phyloP scores from a whole-genome alignment of 2,113 vertebrate genomes.

The Coracopsis vasa region DNA sequence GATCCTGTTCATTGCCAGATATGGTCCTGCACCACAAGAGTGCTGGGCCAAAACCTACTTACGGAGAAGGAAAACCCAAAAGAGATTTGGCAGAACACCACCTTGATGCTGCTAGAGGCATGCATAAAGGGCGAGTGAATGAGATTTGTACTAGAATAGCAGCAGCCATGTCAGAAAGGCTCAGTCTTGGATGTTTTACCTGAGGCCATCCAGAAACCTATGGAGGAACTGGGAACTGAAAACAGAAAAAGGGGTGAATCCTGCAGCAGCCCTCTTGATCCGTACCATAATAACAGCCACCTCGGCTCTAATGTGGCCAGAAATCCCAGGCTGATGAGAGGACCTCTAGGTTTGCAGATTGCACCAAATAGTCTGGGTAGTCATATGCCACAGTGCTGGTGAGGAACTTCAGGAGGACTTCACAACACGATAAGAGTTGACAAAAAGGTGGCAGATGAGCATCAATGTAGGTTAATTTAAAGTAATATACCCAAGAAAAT shows the following conservation, averaged over 20 bases:
- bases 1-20: background rate
- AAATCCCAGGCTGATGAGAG: background rate
- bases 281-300: background rate
- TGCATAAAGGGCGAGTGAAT: background rate
- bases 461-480: background rate
- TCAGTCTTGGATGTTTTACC: background rate
- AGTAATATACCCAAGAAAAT: background rate
- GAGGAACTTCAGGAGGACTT: background rate
- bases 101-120: background rate
- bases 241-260: background rate
- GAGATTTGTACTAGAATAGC: background rate
- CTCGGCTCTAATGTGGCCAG: background rate
- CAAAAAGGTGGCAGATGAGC: background rate
- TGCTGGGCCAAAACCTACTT: background rate
- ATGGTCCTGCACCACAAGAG: background rate
- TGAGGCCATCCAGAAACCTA: background rate
- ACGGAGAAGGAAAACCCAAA: background rate
- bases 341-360: background rate
- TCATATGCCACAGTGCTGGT: background rate
- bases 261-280: background rate
- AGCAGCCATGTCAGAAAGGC: background rate
- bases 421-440: rapidly evolving
- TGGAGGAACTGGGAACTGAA: background rate
- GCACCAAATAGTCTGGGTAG: background rate
- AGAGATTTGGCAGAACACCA: background rate